These are phyloP conservation scores for Caenorhabditis afra DNA, from an alignment of 2,888 invertebrate species.

Conservation along the genomic window DNA sequence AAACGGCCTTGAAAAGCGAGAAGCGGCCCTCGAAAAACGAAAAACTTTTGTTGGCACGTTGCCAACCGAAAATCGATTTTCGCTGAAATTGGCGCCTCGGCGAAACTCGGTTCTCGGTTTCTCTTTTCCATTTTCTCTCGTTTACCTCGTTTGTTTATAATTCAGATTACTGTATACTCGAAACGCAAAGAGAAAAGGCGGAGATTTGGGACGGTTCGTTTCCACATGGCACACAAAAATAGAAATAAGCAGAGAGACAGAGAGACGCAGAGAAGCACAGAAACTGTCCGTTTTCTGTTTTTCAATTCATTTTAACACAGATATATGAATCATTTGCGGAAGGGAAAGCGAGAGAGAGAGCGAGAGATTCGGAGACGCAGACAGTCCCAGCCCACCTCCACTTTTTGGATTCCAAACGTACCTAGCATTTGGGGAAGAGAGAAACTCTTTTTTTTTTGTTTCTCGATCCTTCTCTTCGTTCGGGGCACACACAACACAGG, in stretches of 20 bases:
- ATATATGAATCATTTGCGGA: slow-evolving; percentile 1
- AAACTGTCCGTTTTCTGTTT: too few species aligned
- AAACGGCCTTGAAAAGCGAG: too few species aligned
- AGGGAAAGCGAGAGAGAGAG: too few species aligned
- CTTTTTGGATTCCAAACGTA: too few species aligned
- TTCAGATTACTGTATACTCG: slow-evolving; percentile 48
- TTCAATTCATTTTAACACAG: background rate
- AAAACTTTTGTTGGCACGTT: too few species aligned
- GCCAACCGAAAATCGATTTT: background rate
- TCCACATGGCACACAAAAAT: slow-evolving; percentile 1
- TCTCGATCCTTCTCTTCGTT: background rate
- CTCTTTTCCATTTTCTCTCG: slow-evolving; percentile 2
- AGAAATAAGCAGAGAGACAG: slow-evolving; percentile 2
- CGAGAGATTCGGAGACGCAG: too few species aligned
- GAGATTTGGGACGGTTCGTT: slow-evolving; percentile 43
- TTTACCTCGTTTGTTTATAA: slow-evolving; percentile 42
- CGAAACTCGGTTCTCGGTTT: background rate
- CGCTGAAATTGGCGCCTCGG: background rate
- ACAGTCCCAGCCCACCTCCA: too few species aligned
- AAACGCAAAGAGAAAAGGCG: slow-evolving; percentile 7
- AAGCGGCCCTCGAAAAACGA: too few species aligned
- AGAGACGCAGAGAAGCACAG: slow-evolving; percentile 10
- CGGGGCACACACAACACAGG: background rate
- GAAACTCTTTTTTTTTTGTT: background rate
- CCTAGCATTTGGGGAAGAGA: too few species aligned